Conservation (phyloP, 2,113 vertebrate species). For the Lates calcarifer region DNA sequence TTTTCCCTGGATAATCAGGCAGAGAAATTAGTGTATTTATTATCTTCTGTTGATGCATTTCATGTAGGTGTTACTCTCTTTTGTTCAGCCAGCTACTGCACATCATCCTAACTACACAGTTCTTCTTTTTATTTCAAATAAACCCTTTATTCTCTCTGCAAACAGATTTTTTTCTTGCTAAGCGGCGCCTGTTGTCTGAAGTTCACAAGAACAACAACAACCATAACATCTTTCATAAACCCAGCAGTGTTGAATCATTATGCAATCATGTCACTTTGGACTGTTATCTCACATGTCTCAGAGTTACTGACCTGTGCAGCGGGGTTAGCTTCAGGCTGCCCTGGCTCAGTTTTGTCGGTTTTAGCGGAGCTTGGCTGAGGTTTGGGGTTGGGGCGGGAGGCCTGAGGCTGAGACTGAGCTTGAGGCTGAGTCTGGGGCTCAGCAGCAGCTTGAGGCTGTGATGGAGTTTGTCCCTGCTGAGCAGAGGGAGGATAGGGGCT, state of each 20-base stretch:
- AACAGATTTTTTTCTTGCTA: background rate
- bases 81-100: background rate
- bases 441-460: constrained; percentile 28
- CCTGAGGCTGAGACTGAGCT: constrained; percentile 16
- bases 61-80: background rate
- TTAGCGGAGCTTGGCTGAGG: constrained; percentile 25
- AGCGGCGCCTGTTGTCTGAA: background rate
- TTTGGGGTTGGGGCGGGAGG: background rate
- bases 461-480: constrained; percentile 30
- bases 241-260: constrained; percentile 29
- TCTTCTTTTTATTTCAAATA: constrained; percentile 24
- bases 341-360: constrained; percentile 28
- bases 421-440: constrained; percentile 3
- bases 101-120: background rate
- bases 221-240: background rate
- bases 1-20: background rate
- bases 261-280: constrained; percentile 8
- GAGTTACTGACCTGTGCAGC: constrained; percentile 71
- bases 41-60: background rate
- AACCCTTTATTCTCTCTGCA: background rate
- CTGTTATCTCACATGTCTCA: constrained; percentile 31
- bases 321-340: constrained; percentile 19
- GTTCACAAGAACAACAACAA: constrained; percentile 3
- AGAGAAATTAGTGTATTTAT: background rate
- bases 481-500: constrained; percentile 55